Conservation (phyloP, 2,888 invertebrate species). For the Agapetus fuscipes region DNA sequence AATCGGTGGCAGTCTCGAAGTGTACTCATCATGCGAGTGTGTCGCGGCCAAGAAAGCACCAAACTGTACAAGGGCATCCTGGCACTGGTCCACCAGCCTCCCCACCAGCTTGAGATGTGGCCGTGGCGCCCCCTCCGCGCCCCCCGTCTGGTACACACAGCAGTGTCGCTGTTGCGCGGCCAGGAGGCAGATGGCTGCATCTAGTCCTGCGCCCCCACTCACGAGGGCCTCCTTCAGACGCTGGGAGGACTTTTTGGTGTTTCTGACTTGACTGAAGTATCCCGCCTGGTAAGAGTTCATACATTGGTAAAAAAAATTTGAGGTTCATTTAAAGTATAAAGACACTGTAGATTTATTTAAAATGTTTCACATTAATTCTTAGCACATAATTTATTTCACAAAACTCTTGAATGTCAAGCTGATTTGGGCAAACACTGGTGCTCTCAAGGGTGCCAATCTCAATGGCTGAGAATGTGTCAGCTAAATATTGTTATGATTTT, state of each 20-base stretch:
- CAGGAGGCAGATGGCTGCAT: slow-evolving; percentile 83
- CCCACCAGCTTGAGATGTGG: slow-evolving; percentile 85
- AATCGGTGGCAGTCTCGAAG: slow-evolving; percentile 77
- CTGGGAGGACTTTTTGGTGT: slow-evolving; percentile 91
- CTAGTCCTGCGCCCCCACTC: slow-evolving; percentile 70
- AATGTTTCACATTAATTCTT: too few relatives aligned
- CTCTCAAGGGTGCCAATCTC: too few relatives aligned
- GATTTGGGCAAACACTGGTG: too few relatives aligned
- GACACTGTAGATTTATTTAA: too few relatives aligned
- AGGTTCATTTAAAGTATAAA: slow-evolving; percentile 3
- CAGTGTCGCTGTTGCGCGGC: slow-evolving; percentile 97
- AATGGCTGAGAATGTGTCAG: too few relatives aligned
- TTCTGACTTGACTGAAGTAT: slow-evolving; percentile 93
- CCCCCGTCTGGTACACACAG: slow-evolving; percentile 77
- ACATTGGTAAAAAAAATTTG: slow-evolving; percentile 5
- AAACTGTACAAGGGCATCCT: slow-evolving; percentile 96
- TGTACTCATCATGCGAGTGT: slow-evolving; percentile 90
- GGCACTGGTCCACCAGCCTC: slow-evolving; percentile 82
- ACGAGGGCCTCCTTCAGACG: slow-evolving; percentile 91
- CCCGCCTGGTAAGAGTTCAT: slow-evolving; percentile 73
- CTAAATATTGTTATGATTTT: too few relatives aligned
- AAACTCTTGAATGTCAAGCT: too few relatives aligned
- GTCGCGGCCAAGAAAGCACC: slow-evolving; percentile 92
- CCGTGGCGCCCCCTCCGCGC: slow-evolving; percentile 58
- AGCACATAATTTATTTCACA: too few relatives aligned